These are phyloP conservation scores for Hylyphantes graminicola DNA, from an alignment of 1,140 invertebrate species.

Conservation along the genomic window DNA sequence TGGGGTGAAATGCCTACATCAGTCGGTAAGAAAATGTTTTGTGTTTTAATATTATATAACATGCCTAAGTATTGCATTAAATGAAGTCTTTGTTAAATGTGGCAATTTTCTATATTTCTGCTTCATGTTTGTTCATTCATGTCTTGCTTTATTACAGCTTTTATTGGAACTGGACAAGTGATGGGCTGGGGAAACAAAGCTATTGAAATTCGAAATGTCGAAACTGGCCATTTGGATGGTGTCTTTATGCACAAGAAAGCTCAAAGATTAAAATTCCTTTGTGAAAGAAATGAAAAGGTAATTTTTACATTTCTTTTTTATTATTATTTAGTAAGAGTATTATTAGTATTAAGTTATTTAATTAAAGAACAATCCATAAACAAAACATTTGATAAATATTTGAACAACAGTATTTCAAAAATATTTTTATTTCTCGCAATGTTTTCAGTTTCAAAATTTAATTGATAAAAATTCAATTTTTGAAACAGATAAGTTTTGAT, in stretches of 20 bases:
- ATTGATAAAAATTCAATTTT: too few species aligned
- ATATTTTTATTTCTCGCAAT: too few species aligned
- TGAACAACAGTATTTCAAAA: too few species aligned
- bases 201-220: conserved; percentile 95
- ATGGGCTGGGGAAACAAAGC: conserved; percentile 99
- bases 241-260: conserved; percentile 99
- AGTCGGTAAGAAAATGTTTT: conserved; percentile 71
- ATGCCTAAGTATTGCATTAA: not conserved
- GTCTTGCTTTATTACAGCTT: conserved; percentile 71
- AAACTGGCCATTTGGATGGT: conserved; percentile 96
- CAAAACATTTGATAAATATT: too few species aligned
- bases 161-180: conserved; percentile 97
- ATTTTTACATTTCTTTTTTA: conserved; percentile 2
- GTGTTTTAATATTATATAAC: conserved; percentile 4
- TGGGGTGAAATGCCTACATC: conserved; percentile 99
- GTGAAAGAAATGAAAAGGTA: conserved; percentile 98
- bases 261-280: conserved; percentile 98
- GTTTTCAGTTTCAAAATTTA: too few species aligned
- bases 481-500: too few species aligned
- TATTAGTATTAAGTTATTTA: not conserved
- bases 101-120: too few species aligned
- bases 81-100: not conserved
- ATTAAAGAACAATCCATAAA: not conserved
- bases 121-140: not conserved
- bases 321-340: not conserved